These are phyloP conservation scores for Porites lutea DNA, from an alignment of 64 coral and sea anemone species.

Conservation along the genomic window DNA sequence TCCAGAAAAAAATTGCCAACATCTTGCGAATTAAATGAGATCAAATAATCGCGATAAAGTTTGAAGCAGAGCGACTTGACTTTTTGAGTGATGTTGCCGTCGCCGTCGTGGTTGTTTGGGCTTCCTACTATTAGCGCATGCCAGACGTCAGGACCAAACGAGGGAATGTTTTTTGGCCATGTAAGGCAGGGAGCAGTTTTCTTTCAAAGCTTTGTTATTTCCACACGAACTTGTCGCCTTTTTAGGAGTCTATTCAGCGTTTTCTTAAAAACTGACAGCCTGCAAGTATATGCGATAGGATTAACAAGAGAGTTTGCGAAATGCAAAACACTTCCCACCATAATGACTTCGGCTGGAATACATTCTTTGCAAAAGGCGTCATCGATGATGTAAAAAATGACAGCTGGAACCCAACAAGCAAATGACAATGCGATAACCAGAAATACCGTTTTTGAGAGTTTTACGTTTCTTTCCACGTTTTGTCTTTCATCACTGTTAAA, in stretches of 20 bases:
- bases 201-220: no score
- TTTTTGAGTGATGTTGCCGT: no score
- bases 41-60: no score
- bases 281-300: not conserved
- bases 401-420: not conserved
- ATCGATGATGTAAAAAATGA: not conserved
- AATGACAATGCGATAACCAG: not conserved
- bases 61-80: no score
- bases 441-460: slow-evolving; percentile 9
- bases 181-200: no score
- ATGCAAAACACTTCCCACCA: not conserved
- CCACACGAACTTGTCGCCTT: no score
- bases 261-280: not conserved
- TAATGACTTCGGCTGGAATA: not conserved
- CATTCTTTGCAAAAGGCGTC: not conserved
- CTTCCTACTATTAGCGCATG: no score
- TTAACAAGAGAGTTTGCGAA: not conserved
- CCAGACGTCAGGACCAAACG: no score
- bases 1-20: no score
- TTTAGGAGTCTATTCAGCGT: not conserved
- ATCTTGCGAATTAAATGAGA: no score
- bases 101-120: no score
- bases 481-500: not conserved
- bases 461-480: not conserved
- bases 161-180: no score